A percentile compares a stretch with the other conserved stretches of the same genome.
phyloP scores from a whole-genome alignment of 2,888 invertebrate species.

The Netelia virgata region DNA sequence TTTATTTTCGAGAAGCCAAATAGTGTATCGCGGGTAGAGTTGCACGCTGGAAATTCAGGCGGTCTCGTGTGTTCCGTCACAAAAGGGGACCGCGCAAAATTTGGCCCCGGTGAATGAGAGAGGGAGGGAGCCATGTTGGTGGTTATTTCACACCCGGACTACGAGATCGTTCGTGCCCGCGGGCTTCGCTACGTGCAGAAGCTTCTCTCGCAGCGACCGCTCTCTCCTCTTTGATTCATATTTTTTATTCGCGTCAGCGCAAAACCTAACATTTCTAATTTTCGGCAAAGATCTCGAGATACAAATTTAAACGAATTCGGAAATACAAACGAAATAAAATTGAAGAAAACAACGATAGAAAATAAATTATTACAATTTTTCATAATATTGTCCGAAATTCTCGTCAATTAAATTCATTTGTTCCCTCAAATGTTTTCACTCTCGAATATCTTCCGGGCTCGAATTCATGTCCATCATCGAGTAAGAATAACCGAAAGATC shows the following conservation, averaged over 20 bases:
- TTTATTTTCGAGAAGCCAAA: constrained; percentile 46
- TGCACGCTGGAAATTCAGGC: constrained; percentile 21
- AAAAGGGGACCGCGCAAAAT: constrained; percentile 62
- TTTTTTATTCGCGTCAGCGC: neutral
- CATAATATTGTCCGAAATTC: no score
- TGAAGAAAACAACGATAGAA: no score
- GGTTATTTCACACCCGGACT: constrained; percentile 79
- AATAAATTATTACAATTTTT: no score
- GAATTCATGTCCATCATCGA: neutral
- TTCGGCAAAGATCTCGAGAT: neutral
- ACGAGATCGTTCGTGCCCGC: constrained; percentile 71
- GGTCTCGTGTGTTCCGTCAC: constrained; percentile 45
- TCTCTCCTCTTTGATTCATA: constrained; percentile 13
- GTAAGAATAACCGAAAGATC: constrained; percentile 17
- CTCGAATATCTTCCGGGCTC: neutral
- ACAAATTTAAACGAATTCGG: neutral
- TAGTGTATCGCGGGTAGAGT: constrained; percentile 18
- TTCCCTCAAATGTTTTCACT: neutral
- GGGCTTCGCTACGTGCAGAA: constrained; percentile 59
- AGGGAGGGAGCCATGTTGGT: constrained; percentile 32
- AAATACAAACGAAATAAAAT: no score
- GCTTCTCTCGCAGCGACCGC: constrained; percentile 51
- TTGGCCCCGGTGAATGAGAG: constrained; percentile 34
- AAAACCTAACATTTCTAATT: constrained; percentile 17
- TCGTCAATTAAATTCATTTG: no score